Evolutionary conservation across 2,113 vertebrate genomes (phyloP).

Genomic region (Calyptomena viridis): DNA sequence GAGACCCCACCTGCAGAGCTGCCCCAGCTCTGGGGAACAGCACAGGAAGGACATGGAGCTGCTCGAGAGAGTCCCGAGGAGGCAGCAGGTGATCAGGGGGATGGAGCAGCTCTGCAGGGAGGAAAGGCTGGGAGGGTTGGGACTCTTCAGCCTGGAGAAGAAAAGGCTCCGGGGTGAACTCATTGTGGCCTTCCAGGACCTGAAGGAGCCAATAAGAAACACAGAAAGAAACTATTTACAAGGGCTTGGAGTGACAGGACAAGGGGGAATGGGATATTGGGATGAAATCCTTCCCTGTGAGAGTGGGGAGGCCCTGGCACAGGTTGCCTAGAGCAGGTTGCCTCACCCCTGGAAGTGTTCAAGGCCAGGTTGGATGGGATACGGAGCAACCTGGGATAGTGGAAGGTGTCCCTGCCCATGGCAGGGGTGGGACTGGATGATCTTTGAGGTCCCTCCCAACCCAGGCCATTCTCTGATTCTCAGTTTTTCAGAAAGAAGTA

Average conservation of each 20-base stretch:
- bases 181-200: neutral
- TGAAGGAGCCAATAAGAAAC: neutral
- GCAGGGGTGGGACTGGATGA: neutral
- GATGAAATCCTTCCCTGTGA: neutral
- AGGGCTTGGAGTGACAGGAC: neutral
- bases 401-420: neutral
- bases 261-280: neutral
- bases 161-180: neutral
- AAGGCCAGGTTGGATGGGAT: accelerated
- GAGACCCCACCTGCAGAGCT: neutral
- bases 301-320: neutral
- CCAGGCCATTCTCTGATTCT: neutral
- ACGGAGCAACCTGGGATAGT: accelerated
- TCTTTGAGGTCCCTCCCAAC: neutral
- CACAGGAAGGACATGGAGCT: neutral
- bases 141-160: neutral
- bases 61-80: neutral
- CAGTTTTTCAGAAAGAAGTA: neutral
- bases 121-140: neutral
- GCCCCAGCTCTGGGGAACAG: accelerated
- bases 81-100: neutral
- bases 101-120: neutral
- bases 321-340: no score
- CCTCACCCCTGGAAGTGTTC: accelerated
- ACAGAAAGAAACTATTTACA: neutral